Evolutionary conservation across 2,113 vertebrate genomes (phyloP).

Genomic region (Emydura subglobosa): DNA sequence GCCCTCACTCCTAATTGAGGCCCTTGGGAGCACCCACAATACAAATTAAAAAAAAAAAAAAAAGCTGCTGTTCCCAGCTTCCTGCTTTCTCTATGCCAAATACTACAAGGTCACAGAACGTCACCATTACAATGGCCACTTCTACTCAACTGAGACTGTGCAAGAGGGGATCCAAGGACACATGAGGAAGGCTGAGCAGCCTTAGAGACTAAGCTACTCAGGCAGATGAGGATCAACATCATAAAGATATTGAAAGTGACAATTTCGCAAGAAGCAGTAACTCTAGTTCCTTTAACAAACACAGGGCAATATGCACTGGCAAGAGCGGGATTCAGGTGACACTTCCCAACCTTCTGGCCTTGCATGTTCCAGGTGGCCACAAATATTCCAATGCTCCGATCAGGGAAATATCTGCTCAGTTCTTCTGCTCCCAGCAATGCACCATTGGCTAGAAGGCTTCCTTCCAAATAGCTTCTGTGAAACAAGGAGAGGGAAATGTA

Average conservation of each 20-base stretch:
- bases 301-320: not conserved
- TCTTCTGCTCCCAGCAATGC: slow-evolving; percentile 95
- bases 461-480: slow-evolving; percentile 94
- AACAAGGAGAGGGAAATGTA: not conserved
- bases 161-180: not conserved
- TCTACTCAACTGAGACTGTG: not conserved
- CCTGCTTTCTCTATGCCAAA: not conserved
- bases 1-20: accelerated
- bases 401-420: slow-evolving; percentile 92
- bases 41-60: not conserved
- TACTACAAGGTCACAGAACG: not conserved
- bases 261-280: not conserved
- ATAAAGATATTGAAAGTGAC: not conserved
- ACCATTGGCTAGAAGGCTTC: slow-evolving; percentile 91
- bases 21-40: not conserved
- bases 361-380: slow-evolving; percentile 99
- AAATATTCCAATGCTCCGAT: slow-evolving; percentile 88
- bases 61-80: not conserved
- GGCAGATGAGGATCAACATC: not conserved
- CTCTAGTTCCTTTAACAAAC: not conserved
- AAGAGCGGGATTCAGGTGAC: not conserved
- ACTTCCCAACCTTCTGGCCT: slow-evolving; percentile 87
- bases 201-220: not conserved
- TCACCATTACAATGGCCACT: accelerated
- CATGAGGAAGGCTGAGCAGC: accelerated